Base-by-base conservation (phyloP, 1,140 invertebrate species). In the Aphelenchoides besseyi region DNA sequence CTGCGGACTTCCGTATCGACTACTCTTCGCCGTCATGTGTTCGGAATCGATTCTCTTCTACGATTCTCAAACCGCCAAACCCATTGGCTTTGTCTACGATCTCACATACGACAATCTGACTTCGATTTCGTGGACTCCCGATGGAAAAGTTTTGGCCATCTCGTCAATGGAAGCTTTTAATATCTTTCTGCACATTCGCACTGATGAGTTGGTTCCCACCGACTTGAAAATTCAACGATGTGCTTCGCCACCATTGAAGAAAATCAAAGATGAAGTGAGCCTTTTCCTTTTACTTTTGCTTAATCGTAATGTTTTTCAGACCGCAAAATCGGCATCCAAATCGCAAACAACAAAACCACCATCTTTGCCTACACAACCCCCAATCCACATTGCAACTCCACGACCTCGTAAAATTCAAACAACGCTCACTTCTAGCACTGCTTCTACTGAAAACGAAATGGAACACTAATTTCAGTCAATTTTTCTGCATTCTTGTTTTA, bases 91-190 rank as follows among this genome's bases (percentile, higher is more conserved):
- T 55, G 55, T 73, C 0, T 69, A 78, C 41, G 74, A 78, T 57
- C n/a, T 78, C 18, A 61, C 72, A n/a, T 78, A 77, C 53, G 72
- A 76, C 63, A 53, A 70, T 16, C 35, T 81, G 28, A 79, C 76
- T n/a, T 54, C 35, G 8, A 53, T 78, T 35, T 28, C 76, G 9
- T 78, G 79, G 79, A 68, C 76, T 12, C 78, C 74, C 8, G 76
- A 78, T 29, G 79, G 76, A 3, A 69, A 68, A 28, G 64, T 78
- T 23, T 41, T 78, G 3, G 63, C 52, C 12, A 57, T 78, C 57
- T 78, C 76, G n/a, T 80, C 78, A 26, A 48, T 69, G 32, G 76
- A 78, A 55, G 76, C 73, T 1, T 78, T 64, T 54, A 78, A 78
- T 63, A 71, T 57, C 1, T 78, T 72, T 29, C 8, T 72, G 26